phyloP scores from a whole-genome alignment of 2,113 vertebrate genomes.

The Ovibos moschatus region DNA sequence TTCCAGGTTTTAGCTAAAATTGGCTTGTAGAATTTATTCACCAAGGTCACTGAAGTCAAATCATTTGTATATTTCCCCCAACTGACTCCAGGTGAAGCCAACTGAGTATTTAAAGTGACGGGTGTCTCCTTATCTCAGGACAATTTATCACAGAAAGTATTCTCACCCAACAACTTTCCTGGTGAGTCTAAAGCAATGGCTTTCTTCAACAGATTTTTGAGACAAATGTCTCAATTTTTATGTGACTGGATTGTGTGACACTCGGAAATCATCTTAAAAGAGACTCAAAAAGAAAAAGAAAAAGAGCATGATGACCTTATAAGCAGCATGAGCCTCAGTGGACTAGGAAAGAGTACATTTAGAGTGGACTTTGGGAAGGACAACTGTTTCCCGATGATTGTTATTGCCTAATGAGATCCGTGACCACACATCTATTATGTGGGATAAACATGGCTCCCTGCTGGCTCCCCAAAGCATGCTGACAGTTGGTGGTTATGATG shows the following conservation, averaged over 20 bases:
- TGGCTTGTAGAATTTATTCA: background rate
- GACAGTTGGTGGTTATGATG: conserved; percentile 39
- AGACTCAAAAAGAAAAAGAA: background rate
- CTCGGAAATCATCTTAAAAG: background rate
- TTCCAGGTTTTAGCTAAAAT: background rate
- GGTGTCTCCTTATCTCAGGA: background rate
- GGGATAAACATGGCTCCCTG: conserved; percentile 53
- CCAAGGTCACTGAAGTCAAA: background rate
- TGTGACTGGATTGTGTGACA: background rate
- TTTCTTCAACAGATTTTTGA: conserved; percentile 16
- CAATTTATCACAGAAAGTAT: background rate
- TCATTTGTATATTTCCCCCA: background rate
- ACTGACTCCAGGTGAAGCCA: background rate
- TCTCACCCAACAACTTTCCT: background rate
- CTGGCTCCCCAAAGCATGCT: conserved; percentile 42
- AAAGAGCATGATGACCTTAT: background rate
- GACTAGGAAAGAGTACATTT: background rate
- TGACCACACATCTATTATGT: conserved; percentile 45
- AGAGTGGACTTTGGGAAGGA: background rate
- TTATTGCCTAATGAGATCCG: conserved; percentile 69
- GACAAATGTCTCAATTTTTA: background rate
- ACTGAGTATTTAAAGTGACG: background rate
- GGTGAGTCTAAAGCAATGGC: background rate
- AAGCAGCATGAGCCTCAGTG: background rate
- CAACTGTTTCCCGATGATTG: conserved; percentile 19